These are phyloP conservation scores for Xylocopa sonorina DNA, from an alignment of 1,140 invertebrate genomes.

Conservation along the genomic window DNA sequence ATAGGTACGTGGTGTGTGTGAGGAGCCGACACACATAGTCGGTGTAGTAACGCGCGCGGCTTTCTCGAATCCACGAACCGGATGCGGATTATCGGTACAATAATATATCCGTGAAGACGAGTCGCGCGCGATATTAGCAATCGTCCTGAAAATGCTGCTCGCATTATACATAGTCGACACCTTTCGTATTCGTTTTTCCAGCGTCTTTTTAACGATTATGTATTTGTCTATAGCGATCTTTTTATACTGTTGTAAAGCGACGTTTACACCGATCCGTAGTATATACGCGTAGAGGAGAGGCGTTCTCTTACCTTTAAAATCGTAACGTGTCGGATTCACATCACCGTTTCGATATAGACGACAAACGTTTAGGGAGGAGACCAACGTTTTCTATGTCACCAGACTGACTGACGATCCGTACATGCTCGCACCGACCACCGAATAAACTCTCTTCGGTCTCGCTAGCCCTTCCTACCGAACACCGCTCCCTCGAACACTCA, in stretches of 20 bases:
- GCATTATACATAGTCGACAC: constrained; percentile 34
- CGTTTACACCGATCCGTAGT: constrained; percentile 61
- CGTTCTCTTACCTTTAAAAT: constrained; percentile 43
- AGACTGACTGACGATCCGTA: constrained; percentile 45
- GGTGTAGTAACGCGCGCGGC: background rate
- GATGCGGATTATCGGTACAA: no score
- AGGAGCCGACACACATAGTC: constrained; percentile 16
- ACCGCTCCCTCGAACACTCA: no score
- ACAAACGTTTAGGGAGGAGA: constrained; percentile 47
- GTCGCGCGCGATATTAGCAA: constrained; percentile 5
- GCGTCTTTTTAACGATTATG: constrained; percentile 55
- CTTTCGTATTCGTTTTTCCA: constrained; percentile 50
- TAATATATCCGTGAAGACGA: no score
- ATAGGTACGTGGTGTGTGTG: constrained; percentile 36
- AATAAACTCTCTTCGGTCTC: constrained; percentile 20
- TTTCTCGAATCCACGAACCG: background rate
- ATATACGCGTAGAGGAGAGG: constrained; percentile 24
- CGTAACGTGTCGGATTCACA: constrained; percentile 16
- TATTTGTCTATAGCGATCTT: constrained; percentile 52
- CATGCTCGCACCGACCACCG: no score
- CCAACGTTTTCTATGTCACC: constrained; percentile 53
- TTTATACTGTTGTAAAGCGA: constrained; percentile 60
- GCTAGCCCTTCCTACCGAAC: background rate
- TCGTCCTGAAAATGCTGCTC: constrained; percentile 12
- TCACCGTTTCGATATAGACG: background rate